These are phyloP conservation scores for Aspidapion aeneum DNA, from an alignment of 2,888 invertebrate species.

Conservation along the genomic window DNA sequence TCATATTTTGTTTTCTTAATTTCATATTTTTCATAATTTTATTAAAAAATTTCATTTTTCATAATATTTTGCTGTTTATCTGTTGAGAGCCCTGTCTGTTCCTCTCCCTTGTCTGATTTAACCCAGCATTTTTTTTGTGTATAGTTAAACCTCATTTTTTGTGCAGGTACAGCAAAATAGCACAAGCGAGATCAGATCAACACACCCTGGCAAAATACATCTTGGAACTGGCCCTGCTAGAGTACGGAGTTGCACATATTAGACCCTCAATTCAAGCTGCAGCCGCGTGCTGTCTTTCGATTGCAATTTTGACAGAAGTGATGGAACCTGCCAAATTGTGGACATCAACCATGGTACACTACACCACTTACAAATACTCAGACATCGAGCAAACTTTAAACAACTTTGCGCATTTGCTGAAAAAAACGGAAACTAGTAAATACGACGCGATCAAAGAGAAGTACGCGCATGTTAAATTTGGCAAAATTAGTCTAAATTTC, in stretches of 20 bases:
- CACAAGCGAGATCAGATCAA: slow-evolving; percentile 55
- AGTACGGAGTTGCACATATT: slow-evolving; percentile 74
- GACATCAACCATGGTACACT: slow-evolving; percentile 71
- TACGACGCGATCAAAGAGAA: slow-evolving; percentile 67
- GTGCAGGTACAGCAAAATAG: slow-evolving; percentile 64
- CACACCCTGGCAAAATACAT: slow-evolving; percentile 74
- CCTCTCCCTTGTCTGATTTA: not conserved
- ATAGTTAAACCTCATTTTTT: too few relatives aligned
- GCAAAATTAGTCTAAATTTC: slow-evolving; percentile 61
- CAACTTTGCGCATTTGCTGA: slow-evolving; percentile 65
- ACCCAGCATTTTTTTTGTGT: slow-evolving; percentile 2
- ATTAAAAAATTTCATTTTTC: too few relatives aligned
- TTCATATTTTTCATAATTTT: too few relatives aligned
- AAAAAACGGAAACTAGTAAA: slow-evolving; percentile 66
- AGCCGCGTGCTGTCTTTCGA: slow-evolving; percentile 72
- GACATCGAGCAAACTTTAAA: slow-evolving; percentile 66
- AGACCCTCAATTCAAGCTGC: slow-evolving; percentile 83
- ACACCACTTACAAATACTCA: slow-evolving; percentile 69
- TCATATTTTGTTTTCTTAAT: too few relatives aligned
- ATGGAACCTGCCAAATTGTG: slow-evolving; percentile 54
- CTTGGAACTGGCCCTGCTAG: slow-evolving; percentile 77
- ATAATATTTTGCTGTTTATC: too few relatives aligned
- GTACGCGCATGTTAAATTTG: slow-evolving; percentile 57
- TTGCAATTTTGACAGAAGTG: slow-evolving; percentile 53
- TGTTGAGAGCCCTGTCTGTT: too few relatives aligned